Evolutionary conservation across 1,140 invertebrate genomes (phyloP).

Genomic region (Mya arenaria): DNA sequence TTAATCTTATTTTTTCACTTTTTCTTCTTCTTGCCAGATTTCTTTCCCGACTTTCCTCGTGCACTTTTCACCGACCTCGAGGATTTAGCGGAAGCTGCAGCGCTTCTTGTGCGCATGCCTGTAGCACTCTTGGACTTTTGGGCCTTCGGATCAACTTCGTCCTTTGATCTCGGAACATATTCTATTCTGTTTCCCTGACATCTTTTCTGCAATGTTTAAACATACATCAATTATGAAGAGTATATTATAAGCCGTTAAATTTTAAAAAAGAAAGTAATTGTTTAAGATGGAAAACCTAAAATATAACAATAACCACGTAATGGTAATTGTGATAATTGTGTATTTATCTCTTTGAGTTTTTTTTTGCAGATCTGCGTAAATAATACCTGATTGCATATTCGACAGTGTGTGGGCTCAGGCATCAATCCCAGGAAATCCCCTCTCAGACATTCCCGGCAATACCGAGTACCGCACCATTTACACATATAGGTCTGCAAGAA

Average conservation of each 20-base stretch:
- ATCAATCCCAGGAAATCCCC: conserved; percentile 72
- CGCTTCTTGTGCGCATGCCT: conserved; percentile 3
- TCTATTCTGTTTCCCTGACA: conserved; percentile 67
- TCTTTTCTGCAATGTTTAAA: conserved; percentile 53
- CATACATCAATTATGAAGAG: background rate
- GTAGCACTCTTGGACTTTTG: background rate
- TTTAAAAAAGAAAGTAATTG: too few species aligned
- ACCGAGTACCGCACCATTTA: conserved; percentile 77
- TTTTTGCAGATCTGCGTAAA: too few species aligned
- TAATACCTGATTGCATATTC: conserved; percentile 71
- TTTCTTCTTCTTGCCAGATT: conserved; percentile 59
- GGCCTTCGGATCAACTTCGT: conserved; percentile 28
- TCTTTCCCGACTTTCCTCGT: conserved; percentile 15
- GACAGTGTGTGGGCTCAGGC: conserved; percentile 64
- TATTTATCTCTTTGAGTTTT: too few species aligned
- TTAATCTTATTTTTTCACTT: conserved; percentile 28
- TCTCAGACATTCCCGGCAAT: conserved; percentile 72
- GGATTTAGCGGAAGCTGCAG: conserved; percentile 35
- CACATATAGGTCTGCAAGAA: conserved; percentile 75
- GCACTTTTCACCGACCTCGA: conserved; percentile 48
- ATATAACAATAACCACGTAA: too few species aligned
- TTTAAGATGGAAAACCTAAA: too few species aligned
- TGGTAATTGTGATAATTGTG: too few species aligned
- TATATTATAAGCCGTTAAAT: too few species aligned
- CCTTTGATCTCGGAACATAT: conserved; percentile 52